Evolutionary conservation across 2,888 invertebrate species (phyloP), one percentile per base, ranked within the genome.

Genomic region (Ichneumon xanthorius): DNA sequence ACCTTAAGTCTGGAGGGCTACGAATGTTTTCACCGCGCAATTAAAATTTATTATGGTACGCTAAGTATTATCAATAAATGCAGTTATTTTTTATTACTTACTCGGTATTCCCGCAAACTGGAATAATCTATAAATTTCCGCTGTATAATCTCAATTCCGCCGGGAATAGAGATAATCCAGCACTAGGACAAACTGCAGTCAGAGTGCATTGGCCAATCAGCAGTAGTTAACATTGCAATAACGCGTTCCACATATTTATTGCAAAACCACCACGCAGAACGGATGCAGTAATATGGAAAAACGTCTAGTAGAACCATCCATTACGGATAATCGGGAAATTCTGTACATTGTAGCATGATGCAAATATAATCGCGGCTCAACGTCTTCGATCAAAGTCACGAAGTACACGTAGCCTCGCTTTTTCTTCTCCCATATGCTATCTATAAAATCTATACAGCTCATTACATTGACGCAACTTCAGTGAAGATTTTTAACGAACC

Each of bases 201-300:
- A 73, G 67, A 80, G 58, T 55, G 58, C 67, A 68, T 65, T 40
- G 30, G 67, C 40, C 2, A 33, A 58, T 6, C 30, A 3, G 48
- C 37, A 71, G 16, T 16, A 53, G 22, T 77, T 48, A 33, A 16
- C n/a, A 26, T 81, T 61, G 50, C 37, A 22, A 11, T 16, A 37
- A 37, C 19, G 53, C 48, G 37, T 11, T 61, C 40, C 26, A 58
- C 11, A 14, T 11, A 26, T 58, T 58, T 58, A 58, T 58, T 58
- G 58, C 58, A 58, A 58, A 58, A 58, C 14, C 16, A 4, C 22
- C 14, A 58, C 26, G 14, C 58, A 4, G 14, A 22, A 58, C 22
- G 58, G 26, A 26, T 26, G 58, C 58, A 58, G 14, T 58, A 22
- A 26, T 26, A 9, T 14, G 11, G 3, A 26, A 11, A 19, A 58